Conservation (phyloP, 2,113 vertebrate genomes). For the Edolisoma coerulescens region DNA sequence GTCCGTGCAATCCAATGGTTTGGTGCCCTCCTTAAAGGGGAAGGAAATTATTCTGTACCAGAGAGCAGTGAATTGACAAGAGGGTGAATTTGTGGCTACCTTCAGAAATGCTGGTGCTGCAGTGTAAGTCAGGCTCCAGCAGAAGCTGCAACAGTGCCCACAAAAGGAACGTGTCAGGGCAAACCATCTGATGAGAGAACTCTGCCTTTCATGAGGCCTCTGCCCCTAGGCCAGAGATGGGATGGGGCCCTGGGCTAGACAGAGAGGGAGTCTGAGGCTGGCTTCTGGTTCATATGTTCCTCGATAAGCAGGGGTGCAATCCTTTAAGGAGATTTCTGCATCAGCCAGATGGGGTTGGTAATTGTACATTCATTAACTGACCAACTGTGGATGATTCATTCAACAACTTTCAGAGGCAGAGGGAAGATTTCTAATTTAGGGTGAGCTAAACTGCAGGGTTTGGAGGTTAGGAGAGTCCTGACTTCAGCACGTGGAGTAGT, state of each 20-base stretch:
- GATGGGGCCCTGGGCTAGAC: not conserved
- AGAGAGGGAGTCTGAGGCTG: not conserved
- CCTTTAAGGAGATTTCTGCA: not conserved
- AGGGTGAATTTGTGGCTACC: not conserved
- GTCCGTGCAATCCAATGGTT: not conserved
- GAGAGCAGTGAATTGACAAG: not conserved
- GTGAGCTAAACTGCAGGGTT: not conserved
- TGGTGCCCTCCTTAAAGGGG: not conserved
- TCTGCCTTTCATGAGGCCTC: not conserved
- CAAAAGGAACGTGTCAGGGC: not conserved
- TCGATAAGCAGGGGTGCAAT: not conserved
- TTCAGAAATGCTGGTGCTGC: not conserved
- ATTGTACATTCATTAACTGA: not conserved
- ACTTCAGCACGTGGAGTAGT: fast-evolving
- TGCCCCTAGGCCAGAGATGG: not conserved
- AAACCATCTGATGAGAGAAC: not conserved
- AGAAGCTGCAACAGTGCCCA: not conserved
- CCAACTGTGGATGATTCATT: not conserved
- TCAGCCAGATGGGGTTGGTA: not conserved
- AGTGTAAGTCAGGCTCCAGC: not conserved
- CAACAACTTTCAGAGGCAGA: not conserved
- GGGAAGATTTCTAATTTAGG: not conserved
- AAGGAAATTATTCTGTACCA: not conserved
- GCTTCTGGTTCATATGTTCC: not conserved
- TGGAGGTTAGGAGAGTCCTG: not conserved